Base-by-base conservation (phyloP, 2,113 vertebrate genomes). In the Notarius quadriscutis region DNA sequence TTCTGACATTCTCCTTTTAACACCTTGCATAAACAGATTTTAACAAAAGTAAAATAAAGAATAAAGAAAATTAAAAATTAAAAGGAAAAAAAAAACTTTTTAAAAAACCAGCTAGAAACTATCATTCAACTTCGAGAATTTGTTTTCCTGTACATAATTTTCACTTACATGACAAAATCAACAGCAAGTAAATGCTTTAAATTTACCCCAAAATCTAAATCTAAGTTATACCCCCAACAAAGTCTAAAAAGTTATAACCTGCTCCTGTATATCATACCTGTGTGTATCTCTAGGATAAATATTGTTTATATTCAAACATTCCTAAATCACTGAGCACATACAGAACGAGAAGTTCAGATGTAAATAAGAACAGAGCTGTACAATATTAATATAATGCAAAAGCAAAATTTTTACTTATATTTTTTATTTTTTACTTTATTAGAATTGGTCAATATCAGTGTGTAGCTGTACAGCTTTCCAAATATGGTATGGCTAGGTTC, bases 401-500 rank as follows among this genome's bases (percentile, higher is more conserved):
- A 83, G 17, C 25, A 53, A 82, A 86, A 81, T 71, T 83, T 41
- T 86, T 87, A 83, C 74, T 86, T 84, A 58, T 89, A 83, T 87
- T 60, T 53, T 79, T 86, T 89, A 83, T 87, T 60, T 53, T 79
- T 86, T 81, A 75, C 86, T 12, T 86, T 86, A 30, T 6, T 55
- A 53, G 6, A 79, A 69, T 90, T 86, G 86, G 89, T 89, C 88
- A 86, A 25, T 18, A 63, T 69, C 78, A 88, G 58, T 89, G 79
- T 84, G 71, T 86, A 85, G 88, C 89, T 91, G 86, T 80, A 92
- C 89, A 92, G 51, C 15, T 82, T 91, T 5, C 9, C 63, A 89
- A 84, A 65, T 62, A 80, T 80, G 57, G 30, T 57, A 86, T 92
- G 92, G 89, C 90, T 88, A 92, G 91, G 90, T 90, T 91, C 90